Conservation (phyloP, 2,797 vertebrate species). For the Ceryle rudis region DNA sequence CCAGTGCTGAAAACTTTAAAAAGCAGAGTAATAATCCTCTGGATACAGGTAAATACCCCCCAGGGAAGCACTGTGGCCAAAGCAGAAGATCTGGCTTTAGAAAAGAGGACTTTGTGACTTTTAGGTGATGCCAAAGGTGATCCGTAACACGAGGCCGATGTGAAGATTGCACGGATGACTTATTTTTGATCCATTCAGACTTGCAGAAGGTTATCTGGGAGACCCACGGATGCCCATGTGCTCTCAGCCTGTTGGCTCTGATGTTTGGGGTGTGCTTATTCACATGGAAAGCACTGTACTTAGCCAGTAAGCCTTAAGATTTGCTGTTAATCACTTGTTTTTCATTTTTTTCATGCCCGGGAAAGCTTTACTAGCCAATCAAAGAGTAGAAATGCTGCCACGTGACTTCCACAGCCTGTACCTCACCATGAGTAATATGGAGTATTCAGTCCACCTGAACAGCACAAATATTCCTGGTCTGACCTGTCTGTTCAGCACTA, state of each 20-base stretch:
- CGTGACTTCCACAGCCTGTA: background rate
- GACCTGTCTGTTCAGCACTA: background rate
- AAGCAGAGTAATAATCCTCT: background rate
- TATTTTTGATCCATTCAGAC: background rate
- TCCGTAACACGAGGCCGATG: fast-evolving
- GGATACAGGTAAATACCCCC: background rate
- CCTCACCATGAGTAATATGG: background rate
- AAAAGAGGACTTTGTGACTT: background rate
- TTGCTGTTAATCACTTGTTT: background rate
- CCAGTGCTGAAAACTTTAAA: background rate
- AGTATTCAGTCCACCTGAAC: background rate
- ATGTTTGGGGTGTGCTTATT: background rate
- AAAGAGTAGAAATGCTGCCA: background rate
- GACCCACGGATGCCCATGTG: too few species aligned
- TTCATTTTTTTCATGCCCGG: background rate
- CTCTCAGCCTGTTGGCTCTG: background rate
- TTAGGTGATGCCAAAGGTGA: background rate
- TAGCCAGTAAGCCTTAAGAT: background rate
- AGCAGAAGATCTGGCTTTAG: background rate
- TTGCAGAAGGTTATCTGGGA: background rate
- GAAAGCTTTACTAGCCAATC: background rate
- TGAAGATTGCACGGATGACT: background rate
- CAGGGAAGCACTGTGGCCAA: background rate
- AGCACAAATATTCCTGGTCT: background rate
- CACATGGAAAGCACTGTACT: background rate